Evolutionary conservation across 2,797 vertebrate species (phyloP), one percentile per base, ranked within the genome.

Genomic region (Poeciliopsis paucimaculata): DNA sequence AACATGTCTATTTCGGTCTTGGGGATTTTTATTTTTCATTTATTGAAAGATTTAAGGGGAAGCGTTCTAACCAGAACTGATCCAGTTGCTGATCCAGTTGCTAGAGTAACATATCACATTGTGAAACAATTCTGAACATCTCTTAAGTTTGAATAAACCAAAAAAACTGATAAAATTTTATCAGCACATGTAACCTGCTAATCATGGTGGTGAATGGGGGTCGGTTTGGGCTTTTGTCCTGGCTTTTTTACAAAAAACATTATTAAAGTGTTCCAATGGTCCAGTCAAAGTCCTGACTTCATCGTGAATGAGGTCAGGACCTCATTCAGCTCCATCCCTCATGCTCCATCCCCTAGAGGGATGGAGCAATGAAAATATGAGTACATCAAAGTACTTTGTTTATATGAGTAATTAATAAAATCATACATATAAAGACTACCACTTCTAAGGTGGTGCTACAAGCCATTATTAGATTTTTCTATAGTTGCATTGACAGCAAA

Each of bases 1-100:
- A 84, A 86, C 82, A 74, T 73, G 62, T 57, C 73, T 75, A 72
- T 60, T 88, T 81, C 74, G 70, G 34, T 20, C 8, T 20, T 20
- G 3, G 9, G 36, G 36, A 26, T 23, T 39, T 20, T 68, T 12
- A 3, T 26, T 68, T 39, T 20, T 20, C 9, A 13, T 57, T 12
- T 57, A 34, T 64, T 31, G 36, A 18, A 64, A 0, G 60, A 64
- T 34, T 64, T 6, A 64, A 64, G 57, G 28, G 4, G 15, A 34
- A 64, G n/a, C 2, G 0, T 18, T 15, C 28, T 13, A 62, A 31
- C 15, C 60, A 16, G n/a, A n/a, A 34, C 5, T 64, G 60, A n/a
- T n/a, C n/a, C n/a, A n/a, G n/a, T 34, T 34, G n/a, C 11, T n/a
- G 10, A 12, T 15, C 10, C 11, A 57, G 15, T 5, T 28, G 20